Base-by-base conservation (phyloP, 2,113 vertebrate species). In the Anolis carolinensis region DNA sequence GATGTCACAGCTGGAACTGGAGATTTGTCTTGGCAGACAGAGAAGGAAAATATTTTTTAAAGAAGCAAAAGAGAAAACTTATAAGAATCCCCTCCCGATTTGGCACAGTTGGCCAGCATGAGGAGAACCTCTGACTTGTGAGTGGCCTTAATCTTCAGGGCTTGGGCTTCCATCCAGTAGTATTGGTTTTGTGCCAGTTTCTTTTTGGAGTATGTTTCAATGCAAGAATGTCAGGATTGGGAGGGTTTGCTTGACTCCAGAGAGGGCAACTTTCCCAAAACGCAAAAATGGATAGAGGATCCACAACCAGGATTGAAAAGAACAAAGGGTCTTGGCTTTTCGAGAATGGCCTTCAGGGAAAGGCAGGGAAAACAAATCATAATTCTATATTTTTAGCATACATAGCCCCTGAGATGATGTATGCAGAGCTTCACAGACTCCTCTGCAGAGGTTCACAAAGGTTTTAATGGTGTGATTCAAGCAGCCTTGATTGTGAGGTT, bases 1-100 rank as follows among this genome's bases (percentile, higher is more conserved):
- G 94, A 93, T 96, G 94, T 95, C 95, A 95, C 95, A 93, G 95
- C 95, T 92, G 93, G 91, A 93, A 95, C 87, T 91, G 89, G 90
- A 95, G 96, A 95, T 95, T 97, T 96, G 89, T 93, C 83, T 96
- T 97, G 96, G 96, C 96, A 95, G 62, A 86, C 81, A 85, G 93
- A 89, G 93, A 95, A 96, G 96, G 96, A 97, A 97, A 96, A 96
- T 91, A 89, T 87, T 95, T 93, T 90, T 80, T 50, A 55, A 95
- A 95, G 94, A 94, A 94, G 92, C 62, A 94, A 95, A 95, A 93
- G 94, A 95, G 95, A 96, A 95, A 93, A 95, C 92, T 93, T 91
- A 90, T 92, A 96, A 95, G 92, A 95, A 93, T 95, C 94, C 92
- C 94, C 94, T 94, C 92, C 94, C 85, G 89, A 89, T 95, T 90